Evolutionary conservation across 2,888 invertebrate species (phyloP).

Genomic region (Caenorhabditis uteleia): DNA sequence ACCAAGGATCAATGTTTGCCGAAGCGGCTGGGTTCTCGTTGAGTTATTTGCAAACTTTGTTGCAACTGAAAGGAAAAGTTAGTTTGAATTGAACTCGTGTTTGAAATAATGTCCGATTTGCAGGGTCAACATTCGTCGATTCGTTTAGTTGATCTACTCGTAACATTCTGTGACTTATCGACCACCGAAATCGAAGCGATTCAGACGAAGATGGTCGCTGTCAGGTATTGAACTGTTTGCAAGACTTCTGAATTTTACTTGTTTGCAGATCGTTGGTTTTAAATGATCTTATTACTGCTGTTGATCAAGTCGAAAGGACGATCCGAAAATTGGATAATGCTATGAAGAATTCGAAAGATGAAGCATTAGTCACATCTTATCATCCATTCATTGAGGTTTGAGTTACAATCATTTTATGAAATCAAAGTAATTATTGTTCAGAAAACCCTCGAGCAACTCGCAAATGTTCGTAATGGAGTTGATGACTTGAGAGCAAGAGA

Average conservation of each 20-base stretch:
- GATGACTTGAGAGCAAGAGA: slow-evolving; percentile 20
- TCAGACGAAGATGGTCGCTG: slow-evolving; percentile 15
- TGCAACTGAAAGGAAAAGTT: slow-evolving; percentile 33
- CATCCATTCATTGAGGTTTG: slow-evolving; percentile 23
- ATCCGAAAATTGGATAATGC: slow-evolving; percentile 21
- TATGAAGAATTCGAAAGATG: slow-evolving; percentile 23
- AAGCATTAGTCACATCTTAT: slow-evolving; percentile 17
- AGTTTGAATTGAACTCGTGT: neutral
- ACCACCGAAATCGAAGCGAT: slow-evolving; percentile 20
- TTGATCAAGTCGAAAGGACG: slow-evolving; percentile 14
- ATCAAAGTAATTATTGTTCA: too few relatives aligned
- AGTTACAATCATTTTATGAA: too few relatives aligned
- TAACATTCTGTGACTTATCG: slow-evolving; percentile 21
- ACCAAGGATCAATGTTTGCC: slow-evolving; percentile 41
- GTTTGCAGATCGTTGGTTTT: slow-evolving; percentile 14
- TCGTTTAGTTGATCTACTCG: slow-evolving; percentile 28
- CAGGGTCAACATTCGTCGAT: slow-evolving; percentile 18
- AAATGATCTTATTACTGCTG: slow-evolving; percentile 28
- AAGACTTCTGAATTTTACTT: too few relatives aligned
- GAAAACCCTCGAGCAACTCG: slow-evolving; percentile 10
- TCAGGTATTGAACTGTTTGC: too few relatives aligned
- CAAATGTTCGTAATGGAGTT: slow-evolving; percentile 22
- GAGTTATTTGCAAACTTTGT: slow-evolving; percentile 24
- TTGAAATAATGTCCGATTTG: neutral
- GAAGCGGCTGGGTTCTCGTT: slow-evolving; percentile 37